Base-by-base conservation (phyloP, 2,113 vertebrate species). In the Perccottus glenii region DNA sequence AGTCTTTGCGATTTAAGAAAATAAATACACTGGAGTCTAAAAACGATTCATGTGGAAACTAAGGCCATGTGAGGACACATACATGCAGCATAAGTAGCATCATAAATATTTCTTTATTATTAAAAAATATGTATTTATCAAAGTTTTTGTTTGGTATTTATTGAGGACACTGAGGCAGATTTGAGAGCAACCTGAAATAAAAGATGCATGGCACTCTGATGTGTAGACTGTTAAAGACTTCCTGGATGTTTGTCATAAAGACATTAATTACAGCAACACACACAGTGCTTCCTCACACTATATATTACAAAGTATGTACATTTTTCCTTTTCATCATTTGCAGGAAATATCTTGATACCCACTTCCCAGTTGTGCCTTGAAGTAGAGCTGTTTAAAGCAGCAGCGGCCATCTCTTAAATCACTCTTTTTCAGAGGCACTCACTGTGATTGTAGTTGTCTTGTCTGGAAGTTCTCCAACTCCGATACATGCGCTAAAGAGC, bases 391-490 rank as follows among this genome's bases (percentile, higher is more conserved):
- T 70, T 81, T 68, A 64, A 67, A 82, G 59, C 58, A 62, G 72
- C 55, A 77, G 67, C 80, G 56, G 74, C 81, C 83, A 77, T 86
- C 85, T 82, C 79, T 53, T 91, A 88, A 91, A 87, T 92, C 90
- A 87, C 15, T 78, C 72, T 66, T 65, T 67, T 84, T 83, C 81
- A 82, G 77, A 83, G 77, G 90, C 90, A 91, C 91, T 93, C 91
- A 89, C 46, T 68, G 77, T 89, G 90, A 93, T 93, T 93, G 88
- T 91, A 78, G 86, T 90, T 87, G 85, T 91, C 90, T 87, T 73
- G 77, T 85, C 90, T 93, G 91, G 91, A 93, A 88, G 77, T 91
- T 92, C 89, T 93, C 91, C 91, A 93, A 84, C 86, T 90, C 84
- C 77, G 76, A 85, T 88, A 82, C 85, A 79, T 73, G 84, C 86